These are phyloP conservation scores for Ataeniobius toweri DNA, from an alignment of 2,797 vertebrate species.

Conservation along the genomic window DNA sequence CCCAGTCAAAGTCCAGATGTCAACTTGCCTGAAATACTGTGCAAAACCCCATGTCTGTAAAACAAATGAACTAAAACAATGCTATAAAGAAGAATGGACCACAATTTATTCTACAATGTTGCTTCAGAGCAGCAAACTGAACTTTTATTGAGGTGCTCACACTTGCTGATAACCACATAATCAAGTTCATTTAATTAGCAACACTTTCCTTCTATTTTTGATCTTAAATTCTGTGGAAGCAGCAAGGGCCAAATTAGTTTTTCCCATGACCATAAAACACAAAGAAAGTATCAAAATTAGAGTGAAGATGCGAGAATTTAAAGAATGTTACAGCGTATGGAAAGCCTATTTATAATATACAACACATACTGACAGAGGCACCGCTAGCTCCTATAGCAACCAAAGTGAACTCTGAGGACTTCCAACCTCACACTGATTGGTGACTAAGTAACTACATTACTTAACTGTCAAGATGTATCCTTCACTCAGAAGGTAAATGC, in stretches of 20 bases:
- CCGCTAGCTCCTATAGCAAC: neutral
- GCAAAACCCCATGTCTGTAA: neutral
- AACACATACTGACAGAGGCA: neutral
- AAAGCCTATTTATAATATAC: neutral
- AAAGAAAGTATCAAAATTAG: neutral
- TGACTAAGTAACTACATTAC: constrained; percentile 46
- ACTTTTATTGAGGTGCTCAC: neutral
- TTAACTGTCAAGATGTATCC: constrained; percentile 4
- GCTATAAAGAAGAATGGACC: neutral
- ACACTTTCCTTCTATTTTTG: neutral
- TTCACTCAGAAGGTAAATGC: constrained; percentile 26
- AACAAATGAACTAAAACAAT: neutral
- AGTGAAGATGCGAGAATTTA: neutral
- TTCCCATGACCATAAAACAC: neutral
- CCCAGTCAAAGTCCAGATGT: neutral
- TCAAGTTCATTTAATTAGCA: neutral
- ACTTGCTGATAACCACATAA: neutral
- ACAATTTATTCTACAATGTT: neutral
- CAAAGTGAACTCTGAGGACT: neutral
- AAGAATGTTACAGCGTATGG: neutral
- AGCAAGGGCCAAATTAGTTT: neutral
- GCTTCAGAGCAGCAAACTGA: neutral
- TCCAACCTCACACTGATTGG: constrained; percentile 20
- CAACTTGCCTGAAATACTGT: neutral
- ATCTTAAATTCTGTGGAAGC: neutral